Conservation (phyloP, 2,888 invertebrate genomes). For the Macroteleia sp. region DNA sequence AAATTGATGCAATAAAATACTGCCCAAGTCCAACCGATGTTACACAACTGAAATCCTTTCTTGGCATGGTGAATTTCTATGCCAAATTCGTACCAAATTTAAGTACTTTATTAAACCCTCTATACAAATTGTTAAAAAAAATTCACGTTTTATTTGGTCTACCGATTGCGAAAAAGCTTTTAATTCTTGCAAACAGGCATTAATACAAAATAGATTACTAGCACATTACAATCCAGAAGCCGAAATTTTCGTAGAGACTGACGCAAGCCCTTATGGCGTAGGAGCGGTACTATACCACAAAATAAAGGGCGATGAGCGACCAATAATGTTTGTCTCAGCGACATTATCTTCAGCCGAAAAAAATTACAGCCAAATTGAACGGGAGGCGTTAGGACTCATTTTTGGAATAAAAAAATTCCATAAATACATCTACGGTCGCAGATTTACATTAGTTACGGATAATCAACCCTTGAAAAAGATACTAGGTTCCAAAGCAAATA, state of each 20-base stretch:
- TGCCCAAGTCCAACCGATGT: too few relatives aligned
- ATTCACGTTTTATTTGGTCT: too few relatives aligned
- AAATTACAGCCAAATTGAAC: conserved; percentile 69
- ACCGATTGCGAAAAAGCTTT: too few relatives aligned
- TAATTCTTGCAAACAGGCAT: too few relatives aligned
- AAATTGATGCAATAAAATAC: too few relatives aligned
- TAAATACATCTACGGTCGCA: conserved; percentile 68
- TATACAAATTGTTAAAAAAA: too few relatives aligned
- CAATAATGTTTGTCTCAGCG: conserved; percentile 65
- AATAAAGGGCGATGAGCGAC: conserved; percentile 61
- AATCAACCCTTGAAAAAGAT: conserved; percentile 64
- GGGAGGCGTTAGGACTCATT: conserved; percentile 68
- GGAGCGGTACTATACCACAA: conserved; percentile 71
- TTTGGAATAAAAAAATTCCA: conserved; percentile 69
- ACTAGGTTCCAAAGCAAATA: conserved; percentile 55
- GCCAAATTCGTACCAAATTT: too few relatives aligned
- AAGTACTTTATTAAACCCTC: too few relatives aligned
- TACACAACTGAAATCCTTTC: too few relatives aligned
- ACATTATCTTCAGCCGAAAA: conserved; percentile 55
- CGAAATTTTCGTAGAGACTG: conserved; percentile 54
- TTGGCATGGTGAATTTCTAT: too few relatives aligned
- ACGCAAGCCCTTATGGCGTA: conserved; percentile 78
- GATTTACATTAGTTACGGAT: conserved; percentile 52
- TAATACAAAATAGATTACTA: too few relatives aligned
- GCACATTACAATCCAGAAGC: neutral